A percentile compares a stretch with the other conserved stretches of the same genome.
phyloP scores from a whole-genome alignment of 2,113 vertebrate genomes.

The Spilogale gracilis region DNA sequence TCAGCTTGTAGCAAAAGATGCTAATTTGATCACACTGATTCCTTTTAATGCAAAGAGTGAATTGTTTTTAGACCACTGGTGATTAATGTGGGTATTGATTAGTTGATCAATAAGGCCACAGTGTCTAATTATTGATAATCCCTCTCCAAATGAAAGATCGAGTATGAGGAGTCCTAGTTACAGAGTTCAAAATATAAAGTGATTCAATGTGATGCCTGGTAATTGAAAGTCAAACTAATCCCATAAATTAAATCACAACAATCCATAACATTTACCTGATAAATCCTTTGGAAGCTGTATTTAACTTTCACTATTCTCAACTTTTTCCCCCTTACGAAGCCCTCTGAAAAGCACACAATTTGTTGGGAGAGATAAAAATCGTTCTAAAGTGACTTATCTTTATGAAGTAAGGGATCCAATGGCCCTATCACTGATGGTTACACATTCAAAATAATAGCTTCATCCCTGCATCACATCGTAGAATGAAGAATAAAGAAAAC shows the following conservation, averaged over 20 bases:
- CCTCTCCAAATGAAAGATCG: constrained; percentile 91
- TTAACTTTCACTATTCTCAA: constrained; percentile 85
- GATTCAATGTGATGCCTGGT: constrained; percentile 89
- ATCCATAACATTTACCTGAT: constrained; percentile 91
- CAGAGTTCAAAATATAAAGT: constrained; percentile 89
- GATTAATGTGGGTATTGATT: constrained; percentile 92
- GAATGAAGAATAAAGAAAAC: constrained; percentile 29
- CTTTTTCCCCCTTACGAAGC: neutral
- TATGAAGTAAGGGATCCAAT: neutral
- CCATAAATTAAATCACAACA: constrained; percentile 91
- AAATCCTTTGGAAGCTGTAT: constrained; percentile 88
- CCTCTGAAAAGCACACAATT: constrained; percentile 9
- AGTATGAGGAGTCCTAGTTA: constrained; percentile 88
- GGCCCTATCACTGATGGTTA: neutral
- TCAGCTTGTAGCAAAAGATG: constrained; percentile 76
- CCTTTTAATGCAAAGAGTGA: constrained; percentile 88
- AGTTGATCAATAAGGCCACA: constrained; percentile 90
- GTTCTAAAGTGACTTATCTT: constrained; percentile 67
- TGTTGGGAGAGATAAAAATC: constrained; percentile 67
- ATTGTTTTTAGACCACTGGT: constrained; percentile 88
- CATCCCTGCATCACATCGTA: neutral
- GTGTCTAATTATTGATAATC: constrained; percentile 93
- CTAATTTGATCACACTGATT: constrained; percentile 83
- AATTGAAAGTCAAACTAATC: constrained; percentile 93
- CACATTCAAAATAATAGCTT: neutral